Evolutionary conservation across 2,113 vertebrate species (phyloP), one percentile per base, ranked within the genome.

Genomic region (Enhydra lutris): DNA sequence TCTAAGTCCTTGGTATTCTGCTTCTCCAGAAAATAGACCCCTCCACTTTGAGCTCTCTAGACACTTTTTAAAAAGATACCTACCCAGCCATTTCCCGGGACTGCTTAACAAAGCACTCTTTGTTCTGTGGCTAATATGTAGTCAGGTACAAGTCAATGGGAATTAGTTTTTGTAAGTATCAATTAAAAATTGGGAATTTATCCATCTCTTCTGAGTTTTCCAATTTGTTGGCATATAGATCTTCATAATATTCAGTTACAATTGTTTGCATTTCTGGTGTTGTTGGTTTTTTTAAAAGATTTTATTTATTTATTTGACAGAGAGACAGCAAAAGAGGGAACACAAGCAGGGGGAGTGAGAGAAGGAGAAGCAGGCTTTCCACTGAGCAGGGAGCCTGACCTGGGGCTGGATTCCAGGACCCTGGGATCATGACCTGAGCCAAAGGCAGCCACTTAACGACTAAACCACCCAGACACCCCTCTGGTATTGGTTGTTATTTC

Each of bases 101-200:
- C 74, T 89, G 52, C 39, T 26, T 61, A 71, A 23, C 23, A 82
- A 24, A 69, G 31, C 31, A 45, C 57, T 89, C 12, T 90, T 94
- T 97, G 93, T 50, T 71, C 31, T 81, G 74, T 90, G 57, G 61
- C 69, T 97, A 95, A 94, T 81, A 91, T 69, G 57, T 1, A 63
- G 55, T n/a, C 61, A 82, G 61, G 90, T 90, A 84, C 29, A 95
- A 94, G 78, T 67, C 61, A 76, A 50, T 85, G 50, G 69, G 50
- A 91, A 69, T 71, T 59, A 76, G 31, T 89, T 93, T 85, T 90
- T 95, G 83, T 71, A 96, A 97, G 79, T 89, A 85, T 8, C 29
- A 87, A n/a, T 94, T 61, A 79, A 85, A 92, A 65, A 71, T 76
- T 71, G 73, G 47, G 17, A 45, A 45, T 74, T 45, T 74, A 74